Base-by-base conservation (phyloP, 2,797 vertebrate species). In the Heterohyrax brucei region DNA sequence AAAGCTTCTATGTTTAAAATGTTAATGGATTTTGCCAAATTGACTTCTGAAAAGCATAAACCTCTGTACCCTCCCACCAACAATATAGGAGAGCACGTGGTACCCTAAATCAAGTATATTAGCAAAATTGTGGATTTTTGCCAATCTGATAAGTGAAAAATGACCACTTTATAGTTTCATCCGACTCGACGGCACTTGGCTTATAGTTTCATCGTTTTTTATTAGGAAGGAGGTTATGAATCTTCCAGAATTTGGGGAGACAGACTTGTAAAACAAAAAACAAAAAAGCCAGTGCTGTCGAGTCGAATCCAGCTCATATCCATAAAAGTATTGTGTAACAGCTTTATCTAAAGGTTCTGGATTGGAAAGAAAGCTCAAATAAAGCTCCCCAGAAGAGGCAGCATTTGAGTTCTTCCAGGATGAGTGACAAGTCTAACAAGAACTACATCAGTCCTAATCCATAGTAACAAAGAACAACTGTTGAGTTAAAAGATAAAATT, bases 31-130 rank as follows among this genome's bases (percentile, higher is more conserved):
- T 46, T 83, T 73, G 64, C 46, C n/a, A 16, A 87, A 94, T 33
- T 48, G 22, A 76, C 89, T 81, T 82, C 28, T 53, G 72, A 53
- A 77, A 89, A 72, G 10, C 24, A 92, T 76, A 82, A 81, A 80
- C 33, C 62, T 76, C 14, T 64, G 2, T 92, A 75, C 14, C 24
- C 5, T 84, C 19, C 56, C 26, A 75, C n/a, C 56, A 53, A 80
- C 48, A 79, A 83, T 77, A 10, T 56, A 56, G 12, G 53, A 56
- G 53, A 56, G 16, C 16, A 14, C 53, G 12, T 56, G 53, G 12
- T 91, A 91, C 46, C 13, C 53, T 96, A 80, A 92, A 89, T 22
- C 61, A 81, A 70, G n/a, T 56, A 56, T 44, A 53, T 48, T 66
- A 76, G 78, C 10, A 88, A 73, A 79, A 89, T 72, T 18, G 30